phyloP scores from a whole-genome alignment of 2,113 vertebrate species.

The Coregonus clupeaformis region DNA sequence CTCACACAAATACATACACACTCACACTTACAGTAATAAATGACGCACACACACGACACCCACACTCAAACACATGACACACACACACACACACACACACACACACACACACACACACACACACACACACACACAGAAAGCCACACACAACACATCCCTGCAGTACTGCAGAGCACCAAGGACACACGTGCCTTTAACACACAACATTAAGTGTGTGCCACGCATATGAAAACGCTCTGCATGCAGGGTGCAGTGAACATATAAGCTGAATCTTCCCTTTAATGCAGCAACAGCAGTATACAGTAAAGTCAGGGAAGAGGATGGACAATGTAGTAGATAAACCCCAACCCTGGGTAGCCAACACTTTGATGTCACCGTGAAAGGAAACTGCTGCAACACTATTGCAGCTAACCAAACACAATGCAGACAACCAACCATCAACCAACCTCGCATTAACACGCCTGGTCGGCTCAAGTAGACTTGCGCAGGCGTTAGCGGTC shows the following conservation, averaged over 20 bases:
- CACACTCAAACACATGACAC: neutral
- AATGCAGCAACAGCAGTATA: neutral
- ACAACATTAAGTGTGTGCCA: constrained; percentile 2
- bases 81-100: neutral
- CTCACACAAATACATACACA: neutral
- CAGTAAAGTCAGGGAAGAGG: neutral
- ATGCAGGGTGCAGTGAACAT: neutral
- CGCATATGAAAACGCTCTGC: constrained; percentile 9
- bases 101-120: neutral
- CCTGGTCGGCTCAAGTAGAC: neutral
- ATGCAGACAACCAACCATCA: neutral
- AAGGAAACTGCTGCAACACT: neutral
- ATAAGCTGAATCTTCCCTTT: neutral
- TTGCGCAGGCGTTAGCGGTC: constrained; percentile 20
- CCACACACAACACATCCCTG: neutral
- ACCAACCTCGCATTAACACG: neutral
- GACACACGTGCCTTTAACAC: neutral
- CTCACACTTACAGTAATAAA: neutral
- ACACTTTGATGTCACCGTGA: neutral
- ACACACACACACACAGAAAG: neutral
- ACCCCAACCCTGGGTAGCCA: neutral
- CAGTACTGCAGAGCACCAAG: constrained; percentile 38
- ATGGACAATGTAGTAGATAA: neutral
- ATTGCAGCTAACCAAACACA: neutral
- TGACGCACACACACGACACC: neutral